phyloP scores from a whole-genome alignment of 30 jellyfish, hydroid and myxozoan species.

The Nemopilema nomurai region DNA sequence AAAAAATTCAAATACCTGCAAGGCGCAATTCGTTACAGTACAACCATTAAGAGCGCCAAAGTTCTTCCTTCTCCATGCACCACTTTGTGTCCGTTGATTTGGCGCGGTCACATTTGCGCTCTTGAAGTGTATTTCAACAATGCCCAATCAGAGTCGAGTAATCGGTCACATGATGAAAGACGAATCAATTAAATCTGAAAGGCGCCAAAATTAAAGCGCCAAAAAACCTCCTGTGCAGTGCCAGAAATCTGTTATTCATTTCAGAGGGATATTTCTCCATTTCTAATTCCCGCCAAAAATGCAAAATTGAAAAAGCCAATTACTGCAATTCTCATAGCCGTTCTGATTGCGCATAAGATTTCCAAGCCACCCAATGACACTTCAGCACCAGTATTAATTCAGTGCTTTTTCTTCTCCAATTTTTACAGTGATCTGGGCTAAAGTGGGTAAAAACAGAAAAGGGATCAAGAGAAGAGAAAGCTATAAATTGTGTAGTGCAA shows the following conservation, averaged over 20 bases:
- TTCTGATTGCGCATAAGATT: too few relatives aligned
- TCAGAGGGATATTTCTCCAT: background rate
- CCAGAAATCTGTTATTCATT: too few relatives aligned
- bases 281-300: background rate
- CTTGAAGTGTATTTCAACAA: background rate
- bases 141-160: constrained; percentile 39
- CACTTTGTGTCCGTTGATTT: constrained; percentile 15
- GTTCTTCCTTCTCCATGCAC: background rate
- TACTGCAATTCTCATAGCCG: too few relatives aligned
- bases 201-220: constrained; percentile 36
- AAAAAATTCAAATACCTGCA: background rate
- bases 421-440: too few relatives aligned
- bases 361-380: too few relatives aligned
- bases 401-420: too few relatives aligned
- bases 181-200: background rate
- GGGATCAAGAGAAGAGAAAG: too few relatives aligned
- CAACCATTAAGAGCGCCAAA: background rate
- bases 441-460: too few relatives aligned
- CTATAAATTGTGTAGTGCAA: too few relatives aligned
- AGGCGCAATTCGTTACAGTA: background rate
- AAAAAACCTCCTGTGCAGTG: constrained; percentile 31
- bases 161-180: constrained; percentile 14
- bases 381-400: too few relatives aligned
- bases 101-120: constrained; percentile 52
- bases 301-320: too few relatives aligned